Base-by-base conservation (phyloP, 2,888 invertebrate genomes). In the Eudasyphora cyanicolor region DNA sequence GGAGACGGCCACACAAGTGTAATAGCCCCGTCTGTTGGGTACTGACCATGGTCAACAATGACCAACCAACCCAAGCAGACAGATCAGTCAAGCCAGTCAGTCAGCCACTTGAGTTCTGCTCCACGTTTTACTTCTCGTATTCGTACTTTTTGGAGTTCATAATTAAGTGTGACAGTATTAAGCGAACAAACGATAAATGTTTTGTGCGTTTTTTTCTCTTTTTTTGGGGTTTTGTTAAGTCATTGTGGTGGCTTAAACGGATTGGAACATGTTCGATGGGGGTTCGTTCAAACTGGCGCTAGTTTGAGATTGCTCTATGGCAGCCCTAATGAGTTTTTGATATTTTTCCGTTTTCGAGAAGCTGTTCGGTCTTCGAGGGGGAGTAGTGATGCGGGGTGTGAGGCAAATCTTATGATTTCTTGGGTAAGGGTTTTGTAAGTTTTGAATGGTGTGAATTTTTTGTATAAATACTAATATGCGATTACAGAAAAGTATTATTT, bases 401-500 rank as follows among this genome's bases (percentile, higher is more conserved):
- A 38, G 21, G n/a, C 2, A 49, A 35, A 54, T 54, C 19, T n/a
- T 67, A 19, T 27, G 49, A 21, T 29, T 54, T 71, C 54, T 42
- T 67, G 27, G 29, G 51, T 17, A n/a, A n/a, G 5, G 17, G 19
- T 71, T 62, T 71, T 8, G 51, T 76, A 54, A n/a, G 24, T 45
- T n/a, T 27, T 60, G 10, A 45, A 60, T 10, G 32, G 76, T 76
- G 75, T 78, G 71, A 84, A 81, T 76, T 76, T 84, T 81, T 73
- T 62, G 67, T 84, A 81, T 76, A 84, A 78, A 84, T 73, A 79
- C 19, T 70, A 75, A 71, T 38, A n/a, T 35, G 64, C 49, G 77
- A 57, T 6, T 69, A 69, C 42, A 60, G 27, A 10, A 69, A 51
- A 69, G 57, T 60, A 62, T 42, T 76, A 64, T 71, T 73, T 51